phyloP scores from a whole-genome alignment of 1,140 invertebrate genomes.

The Eupristina koningsbergeri region DNA sequence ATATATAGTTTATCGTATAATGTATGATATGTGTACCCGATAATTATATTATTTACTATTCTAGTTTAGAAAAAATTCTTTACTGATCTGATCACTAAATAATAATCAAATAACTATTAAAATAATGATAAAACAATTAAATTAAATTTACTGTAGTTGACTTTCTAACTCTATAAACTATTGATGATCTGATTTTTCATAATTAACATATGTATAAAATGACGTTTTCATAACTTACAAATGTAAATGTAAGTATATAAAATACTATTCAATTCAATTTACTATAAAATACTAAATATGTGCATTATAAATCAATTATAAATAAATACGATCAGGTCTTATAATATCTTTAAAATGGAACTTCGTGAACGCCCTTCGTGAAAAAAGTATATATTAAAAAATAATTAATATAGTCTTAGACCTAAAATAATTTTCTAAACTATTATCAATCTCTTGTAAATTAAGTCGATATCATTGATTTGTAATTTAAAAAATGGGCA shows the following conservation, averaged over 20 bases:
- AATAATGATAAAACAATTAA: background rate
- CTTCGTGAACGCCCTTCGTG: constrained; percentile 27
- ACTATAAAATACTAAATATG: no score
- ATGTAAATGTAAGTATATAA: constrained; percentile 26
- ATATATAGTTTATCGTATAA: background rate
- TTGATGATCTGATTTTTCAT: background rate
- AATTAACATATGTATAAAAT: background rate
- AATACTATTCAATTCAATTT: constrained; percentile 2
- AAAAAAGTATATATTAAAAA: constrained; percentile 40
- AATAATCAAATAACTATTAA: background rate
- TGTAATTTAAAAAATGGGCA: constrained; percentile 20
- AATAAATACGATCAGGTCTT: background rate
- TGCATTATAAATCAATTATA: background rate
- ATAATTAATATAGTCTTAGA: background rate
- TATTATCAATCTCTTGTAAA: background rate
- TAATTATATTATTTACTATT: background rate
- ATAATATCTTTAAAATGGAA: constrained; percentile 30
- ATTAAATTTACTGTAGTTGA: background rate
- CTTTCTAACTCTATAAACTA: background rate
- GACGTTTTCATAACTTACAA: background rate
- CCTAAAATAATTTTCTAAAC: constrained; percentile 3
- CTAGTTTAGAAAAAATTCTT: background rate
- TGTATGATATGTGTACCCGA: constrained; percentile 1
- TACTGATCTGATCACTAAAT: background rate
- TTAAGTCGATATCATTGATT: background rate